These are phyloP conservation scores for Paratilapia polleni DNA, from an alignment of 2,113 vertebrate genomes.

Conservation along the genomic window DNA sequence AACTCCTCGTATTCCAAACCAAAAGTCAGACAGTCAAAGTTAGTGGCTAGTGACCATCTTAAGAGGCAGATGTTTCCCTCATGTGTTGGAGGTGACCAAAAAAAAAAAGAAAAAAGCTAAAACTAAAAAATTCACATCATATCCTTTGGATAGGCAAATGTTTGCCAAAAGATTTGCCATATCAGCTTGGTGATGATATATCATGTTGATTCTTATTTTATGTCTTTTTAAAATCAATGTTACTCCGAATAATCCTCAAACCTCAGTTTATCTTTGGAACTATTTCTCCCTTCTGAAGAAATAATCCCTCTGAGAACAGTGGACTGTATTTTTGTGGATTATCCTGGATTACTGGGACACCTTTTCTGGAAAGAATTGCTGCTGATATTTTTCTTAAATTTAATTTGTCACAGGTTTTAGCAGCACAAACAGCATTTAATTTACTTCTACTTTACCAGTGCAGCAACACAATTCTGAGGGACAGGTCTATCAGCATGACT, in stretches of 20 bases:
- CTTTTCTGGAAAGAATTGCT: neutral
- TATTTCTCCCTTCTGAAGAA: neutral
- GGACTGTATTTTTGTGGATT: neutral
- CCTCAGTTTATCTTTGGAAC: neutral
- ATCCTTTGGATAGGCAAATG: neutral
- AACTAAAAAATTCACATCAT: neutral
- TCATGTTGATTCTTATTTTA: neutral
- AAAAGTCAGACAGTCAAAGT: neutral
- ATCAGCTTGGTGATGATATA: neutral
- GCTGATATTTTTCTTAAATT: neutral
- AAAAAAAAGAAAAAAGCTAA: neutral
- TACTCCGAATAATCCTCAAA: neutral
- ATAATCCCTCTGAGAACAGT: neutral
- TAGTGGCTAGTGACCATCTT: neutral
- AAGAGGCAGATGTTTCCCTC: neutral
- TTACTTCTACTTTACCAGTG: neutral
- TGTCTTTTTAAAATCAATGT: neutral
- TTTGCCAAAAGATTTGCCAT: rapidly evolving
- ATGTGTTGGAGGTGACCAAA: rapidly evolving
- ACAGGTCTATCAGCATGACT: neutral
- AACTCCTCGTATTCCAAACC: rapidly evolving
- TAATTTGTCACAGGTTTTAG: neutral
- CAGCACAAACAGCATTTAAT: neutral
- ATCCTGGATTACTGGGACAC: neutral
- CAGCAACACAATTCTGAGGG: no score